Conservation (phyloP, 2,797 vertebrate genomes). For the Pseudotriccus pelzelni region DNA sequence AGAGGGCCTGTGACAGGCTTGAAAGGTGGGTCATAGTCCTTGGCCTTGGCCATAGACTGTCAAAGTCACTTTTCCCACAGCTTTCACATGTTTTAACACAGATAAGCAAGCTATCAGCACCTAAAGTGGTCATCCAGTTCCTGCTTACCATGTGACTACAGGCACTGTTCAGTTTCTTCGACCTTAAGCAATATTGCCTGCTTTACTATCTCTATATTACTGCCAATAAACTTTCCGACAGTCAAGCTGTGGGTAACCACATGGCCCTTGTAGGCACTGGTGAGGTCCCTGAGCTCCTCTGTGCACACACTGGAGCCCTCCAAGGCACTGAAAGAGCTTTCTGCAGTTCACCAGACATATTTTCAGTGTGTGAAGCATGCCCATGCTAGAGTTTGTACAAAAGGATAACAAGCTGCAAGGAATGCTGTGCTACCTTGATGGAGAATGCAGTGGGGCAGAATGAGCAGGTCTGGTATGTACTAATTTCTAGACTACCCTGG, state of each 20-base stretch:
- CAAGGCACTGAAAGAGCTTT: not conserved
- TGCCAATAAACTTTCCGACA: not conserved
- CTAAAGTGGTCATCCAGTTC: not conserved
- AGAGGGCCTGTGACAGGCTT: not conserved
- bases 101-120: not conserved
- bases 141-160: not conserved
- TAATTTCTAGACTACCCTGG: not conserved
- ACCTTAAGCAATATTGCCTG: not conserved
- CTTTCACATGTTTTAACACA: not conserved
- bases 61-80: not conserved
- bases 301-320: no score
- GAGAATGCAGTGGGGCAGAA: not conserved
- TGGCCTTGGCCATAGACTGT: not conserved
- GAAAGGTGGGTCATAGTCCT: no score
- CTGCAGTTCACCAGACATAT: not conserved
- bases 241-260: not conserved
- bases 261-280: not conserved
- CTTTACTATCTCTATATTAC: not conserved
- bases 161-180: not conserved
- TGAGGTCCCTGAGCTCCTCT: not conserved
- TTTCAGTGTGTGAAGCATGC: not conserved
- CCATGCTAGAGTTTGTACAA: not conserved
- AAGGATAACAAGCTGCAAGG: not conserved
- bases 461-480: not conserved
- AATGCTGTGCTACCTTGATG: not conserved